Percentiles rank a stretch among this genome's conserved stretches.
Conservation (phyloP, 1,140 invertebrate species). For the Diorhabda carinulata region DNA sequence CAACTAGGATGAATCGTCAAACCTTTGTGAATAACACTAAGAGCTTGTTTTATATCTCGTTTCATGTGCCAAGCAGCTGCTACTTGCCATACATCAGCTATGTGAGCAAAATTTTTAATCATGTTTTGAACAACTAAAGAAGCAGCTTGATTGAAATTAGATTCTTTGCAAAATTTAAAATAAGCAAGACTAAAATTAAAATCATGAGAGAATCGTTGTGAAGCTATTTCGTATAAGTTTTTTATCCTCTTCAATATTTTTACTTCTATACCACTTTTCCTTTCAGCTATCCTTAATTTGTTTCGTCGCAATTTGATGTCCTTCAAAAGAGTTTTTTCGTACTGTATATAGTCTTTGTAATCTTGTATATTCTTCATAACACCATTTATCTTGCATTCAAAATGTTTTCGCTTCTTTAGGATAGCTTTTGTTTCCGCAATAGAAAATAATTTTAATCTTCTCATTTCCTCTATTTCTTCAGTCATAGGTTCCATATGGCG, state of each 20-base stretch:
- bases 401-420: conserved; percentile 28
- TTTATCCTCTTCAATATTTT: conserved; percentile 34
- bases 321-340: conserved; percentile 31
- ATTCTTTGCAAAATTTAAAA: conserved; percentile 36
- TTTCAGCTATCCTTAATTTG: conserved; percentile 26
- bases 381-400: conserved; percentile 35
- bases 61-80: conserved; percentile 22
- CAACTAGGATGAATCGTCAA: conserved; percentile 24
- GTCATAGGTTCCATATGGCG: conserved; percentile 31
- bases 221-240: conserved; percentile 32
- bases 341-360: conserved; percentile 33
- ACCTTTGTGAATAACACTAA: conserved; percentile 25
- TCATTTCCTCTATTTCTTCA: conserved; percentile 32
- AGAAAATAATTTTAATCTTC: conserved; percentile 30
- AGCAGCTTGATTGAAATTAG: conserved; percentile 24
- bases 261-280: conserved; percentile 32
- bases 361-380: conserved; percentile 31
- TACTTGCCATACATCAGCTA: conserved; percentile 22
- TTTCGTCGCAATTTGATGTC: conserved; percentile 29
- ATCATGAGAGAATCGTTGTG: conserved; percentile 33
- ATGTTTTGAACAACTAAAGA: conserved; percentile 31
- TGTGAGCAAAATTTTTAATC: conserved; percentile 29
- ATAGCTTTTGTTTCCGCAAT: conserved; percentile 27
- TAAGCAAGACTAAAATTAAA: conserved; percentile 28
- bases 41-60: conserved; percentile 9